Evolutionary conservation across 2,113 vertebrate genomes (phyloP).

Genomic region (Cromileptes altivelis): DNA sequence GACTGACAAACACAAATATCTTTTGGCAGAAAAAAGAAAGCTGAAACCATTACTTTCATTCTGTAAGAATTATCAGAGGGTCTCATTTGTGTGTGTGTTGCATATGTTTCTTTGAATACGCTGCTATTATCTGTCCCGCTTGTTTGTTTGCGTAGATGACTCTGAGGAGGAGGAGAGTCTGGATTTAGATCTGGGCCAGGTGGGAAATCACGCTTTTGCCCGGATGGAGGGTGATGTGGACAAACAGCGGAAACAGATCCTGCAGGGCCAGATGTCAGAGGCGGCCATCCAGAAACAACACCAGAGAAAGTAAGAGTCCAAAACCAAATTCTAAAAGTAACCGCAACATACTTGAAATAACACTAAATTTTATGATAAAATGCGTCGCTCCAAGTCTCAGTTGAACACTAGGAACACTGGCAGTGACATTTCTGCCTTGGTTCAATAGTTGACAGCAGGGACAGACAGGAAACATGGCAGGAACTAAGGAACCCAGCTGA

Average conservation of each 20-base stretch:
- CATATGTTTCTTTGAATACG: background rate
- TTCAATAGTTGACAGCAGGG: background rate
- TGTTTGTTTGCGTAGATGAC: conserved; percentile 80
- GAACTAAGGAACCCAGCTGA: too few species aligned
- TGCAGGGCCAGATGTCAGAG: conserved; percentile 96
- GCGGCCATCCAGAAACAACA: conserved; percentile 95
- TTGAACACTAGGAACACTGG: background rate
- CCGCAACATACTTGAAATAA: background rate
- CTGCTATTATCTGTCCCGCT: background rate
- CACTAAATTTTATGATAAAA: background rate
- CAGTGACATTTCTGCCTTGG: background rate
- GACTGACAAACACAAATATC: background rate
- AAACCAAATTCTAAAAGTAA: background rate
- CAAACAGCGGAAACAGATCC: conserved; percentile 93
- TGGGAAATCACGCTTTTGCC: conserved; percentile 96
- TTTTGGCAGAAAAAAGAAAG: too few species aligned
- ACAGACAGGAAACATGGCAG: too few species aligned
- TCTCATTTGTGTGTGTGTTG: background rate
- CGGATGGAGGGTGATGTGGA: conserved; percentile 98
- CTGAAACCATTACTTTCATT: too few species aligned
- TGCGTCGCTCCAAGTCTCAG: background rate
- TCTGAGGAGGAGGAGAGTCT: conserved; percentile 92
- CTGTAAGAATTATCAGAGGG: too few species aligned
- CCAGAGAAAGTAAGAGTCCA: conserved; percentile 92
- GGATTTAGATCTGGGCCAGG: conserved; percentile 91